These are phyloP conservation scores for Drosophila paucipuncta DNA, from an alignment of 2,888 invertebrate species.

Conservation along the genomic window DNA sequence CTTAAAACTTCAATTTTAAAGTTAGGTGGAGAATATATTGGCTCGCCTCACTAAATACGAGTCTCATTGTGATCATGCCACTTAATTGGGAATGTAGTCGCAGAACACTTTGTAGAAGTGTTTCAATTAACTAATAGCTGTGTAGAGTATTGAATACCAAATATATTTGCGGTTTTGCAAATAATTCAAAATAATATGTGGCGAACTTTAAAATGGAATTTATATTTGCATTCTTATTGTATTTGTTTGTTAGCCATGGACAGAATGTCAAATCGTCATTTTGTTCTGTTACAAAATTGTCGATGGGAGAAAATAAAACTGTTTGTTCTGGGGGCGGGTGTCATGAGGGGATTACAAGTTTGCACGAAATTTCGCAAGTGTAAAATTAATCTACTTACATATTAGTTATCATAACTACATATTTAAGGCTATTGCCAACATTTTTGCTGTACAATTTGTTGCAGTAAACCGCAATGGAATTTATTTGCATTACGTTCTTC, in stretches of 20 bases:
- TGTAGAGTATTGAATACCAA: neutral
- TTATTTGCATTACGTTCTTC: neutral
- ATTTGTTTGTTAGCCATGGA: neutral
- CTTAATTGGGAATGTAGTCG: neutral
- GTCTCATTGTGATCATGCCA: neutral
- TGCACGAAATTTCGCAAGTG: neutral
- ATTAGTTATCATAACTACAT: neutral
- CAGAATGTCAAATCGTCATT: neutral
- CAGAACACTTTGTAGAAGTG: neutral
- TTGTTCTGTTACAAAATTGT: neutral
- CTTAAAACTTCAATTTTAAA: neutral
- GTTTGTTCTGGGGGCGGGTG: neutral
- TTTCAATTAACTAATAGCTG: neutral
- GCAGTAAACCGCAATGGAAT: neutral
- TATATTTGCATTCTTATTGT: neutral
- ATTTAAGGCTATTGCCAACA: neutral
- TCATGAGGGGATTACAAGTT: neutral
- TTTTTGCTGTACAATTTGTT: neutral
- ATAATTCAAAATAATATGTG: neutral
- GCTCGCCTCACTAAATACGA: neutral
- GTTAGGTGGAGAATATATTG: neutral
- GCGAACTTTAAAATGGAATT: neutral
- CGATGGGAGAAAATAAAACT: neutral
- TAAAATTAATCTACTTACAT: neutral
- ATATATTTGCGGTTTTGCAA: neutral